phyloP scores from a whole-genome alignment of 2,797 vertebrate genomes.

The Brachymystax lenok region DNA sequence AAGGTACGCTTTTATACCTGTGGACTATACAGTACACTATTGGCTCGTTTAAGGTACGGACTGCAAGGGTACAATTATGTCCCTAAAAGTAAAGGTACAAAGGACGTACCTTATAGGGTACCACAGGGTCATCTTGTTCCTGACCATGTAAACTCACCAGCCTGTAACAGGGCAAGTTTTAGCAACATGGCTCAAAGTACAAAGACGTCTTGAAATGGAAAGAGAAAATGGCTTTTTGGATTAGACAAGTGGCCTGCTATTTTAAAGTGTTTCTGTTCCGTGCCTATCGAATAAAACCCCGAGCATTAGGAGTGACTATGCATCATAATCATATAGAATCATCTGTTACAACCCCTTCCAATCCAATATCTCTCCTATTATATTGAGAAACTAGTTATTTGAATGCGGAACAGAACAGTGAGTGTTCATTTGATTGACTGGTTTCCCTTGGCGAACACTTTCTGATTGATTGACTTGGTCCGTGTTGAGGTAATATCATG shows the following conservation, averaged over 20 bases:
- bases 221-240: not conserved
- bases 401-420: constrained; percentile 14
- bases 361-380: not conserved
- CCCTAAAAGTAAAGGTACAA: too few relatives aligned
- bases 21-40: too few relatives aligned
- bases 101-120: too few relatives aligned
- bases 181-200: not conserved
- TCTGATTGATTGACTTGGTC: constrained; percentile 49
- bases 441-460: constrained; percentile 41
- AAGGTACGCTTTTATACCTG: too few relatives aligned
- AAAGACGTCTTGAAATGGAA: not conserved
- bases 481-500: constrained; percentile 49
- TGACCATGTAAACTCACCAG: not conserved
- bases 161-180: not conserved
- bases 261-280: not conserved
- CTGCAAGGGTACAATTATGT: too few relatives aligned
- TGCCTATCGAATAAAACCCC: not conserved
- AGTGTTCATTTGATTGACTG: constrained; percentile 47
- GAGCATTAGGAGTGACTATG: not conserved
- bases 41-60: too few relatives aligned
- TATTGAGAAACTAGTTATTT: constrained; percentile 7
- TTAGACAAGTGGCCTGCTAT: not conserved
- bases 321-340: not conserved
- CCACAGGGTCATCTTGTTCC: not conserved
- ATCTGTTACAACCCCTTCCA: not conserved